These are phyloP conservation scores for Lytechinus variegatus DNA, from an alignment of 35 echinoderm and acorn worm species.

Conservation along the genomic window DNA sequence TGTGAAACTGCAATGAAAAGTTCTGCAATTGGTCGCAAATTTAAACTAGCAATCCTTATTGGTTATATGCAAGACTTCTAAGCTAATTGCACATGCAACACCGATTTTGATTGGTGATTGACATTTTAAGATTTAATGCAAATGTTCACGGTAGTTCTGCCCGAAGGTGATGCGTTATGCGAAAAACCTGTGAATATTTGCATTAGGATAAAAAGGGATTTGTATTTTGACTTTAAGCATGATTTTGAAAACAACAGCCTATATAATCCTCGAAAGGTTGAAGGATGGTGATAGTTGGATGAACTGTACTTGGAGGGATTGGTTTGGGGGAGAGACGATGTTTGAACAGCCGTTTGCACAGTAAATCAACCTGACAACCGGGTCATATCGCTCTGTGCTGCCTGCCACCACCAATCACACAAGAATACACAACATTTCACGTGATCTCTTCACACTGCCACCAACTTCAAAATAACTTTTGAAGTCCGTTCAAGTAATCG, in stretches of 20 bases:
- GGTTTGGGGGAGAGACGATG: background rate
- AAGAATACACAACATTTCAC: background rate
- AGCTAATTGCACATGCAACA: too few relatives aligned
- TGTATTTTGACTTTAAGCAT: background rate
- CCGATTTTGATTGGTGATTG: too few relatives aligned
- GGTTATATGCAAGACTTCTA: too few relatives aligned
- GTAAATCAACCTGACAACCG: background rate
- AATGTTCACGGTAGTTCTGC: too few relatives aligned
- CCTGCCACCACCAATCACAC: background rate
- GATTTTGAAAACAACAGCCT: background rate
- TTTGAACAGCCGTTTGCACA: slow-evolving; percentile 17
- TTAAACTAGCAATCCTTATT: too few relatives aligned
- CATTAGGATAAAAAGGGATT: background rate
- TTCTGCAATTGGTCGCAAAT: too few relatives aligned
- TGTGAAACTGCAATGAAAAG: too few relatives aligned
- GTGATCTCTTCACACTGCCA: background rate
- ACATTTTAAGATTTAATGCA: too few relatives aligned
- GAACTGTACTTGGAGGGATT: background rate
- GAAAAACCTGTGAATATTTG: background rate
- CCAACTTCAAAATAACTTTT: background rate
- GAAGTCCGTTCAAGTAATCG: background rate
- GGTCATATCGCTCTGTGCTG: slow-evolving; percentile 16
- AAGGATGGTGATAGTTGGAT: background rate
- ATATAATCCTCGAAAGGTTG: background rate
- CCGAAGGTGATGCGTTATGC: background rate